phyloP scores from a whole-genome alignment of 2,113 vertebrate genomes.

The Dromaius novaehollandiae region DNA sequence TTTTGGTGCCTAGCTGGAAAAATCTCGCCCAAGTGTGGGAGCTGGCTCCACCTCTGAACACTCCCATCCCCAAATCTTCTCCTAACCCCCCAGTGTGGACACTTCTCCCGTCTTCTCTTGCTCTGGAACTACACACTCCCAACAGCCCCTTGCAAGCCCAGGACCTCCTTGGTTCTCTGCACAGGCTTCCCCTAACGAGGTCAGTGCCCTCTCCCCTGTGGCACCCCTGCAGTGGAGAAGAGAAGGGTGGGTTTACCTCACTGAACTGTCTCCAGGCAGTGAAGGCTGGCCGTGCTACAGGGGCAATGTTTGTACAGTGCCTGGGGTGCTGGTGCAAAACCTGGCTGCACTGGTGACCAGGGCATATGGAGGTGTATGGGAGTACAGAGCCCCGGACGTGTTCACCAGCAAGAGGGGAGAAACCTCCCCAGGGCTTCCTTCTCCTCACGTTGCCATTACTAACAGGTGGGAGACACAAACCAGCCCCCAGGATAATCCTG shows the following conservation, averaged over 20 bases:
- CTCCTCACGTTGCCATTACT: accelerated
- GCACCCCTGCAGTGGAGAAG: constrained; percentile 33
- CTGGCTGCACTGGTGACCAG: background rate
- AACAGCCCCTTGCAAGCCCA: background rate
- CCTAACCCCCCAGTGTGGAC: accelerated
- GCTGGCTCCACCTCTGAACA: background rate
- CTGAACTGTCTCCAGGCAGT: background rate
- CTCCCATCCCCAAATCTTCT: background rate
- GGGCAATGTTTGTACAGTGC: background rate
- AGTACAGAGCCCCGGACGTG: background rate
- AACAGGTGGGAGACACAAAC: background rate
- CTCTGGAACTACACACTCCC: background rate
- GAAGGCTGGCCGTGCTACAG: background rate
- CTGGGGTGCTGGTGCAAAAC: background rate
- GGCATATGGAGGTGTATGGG: accelerated
- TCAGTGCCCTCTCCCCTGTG: background rate
- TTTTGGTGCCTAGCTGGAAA: background rate
- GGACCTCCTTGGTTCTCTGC: background rate
- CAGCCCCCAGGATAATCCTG: background rate
- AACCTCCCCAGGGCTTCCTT: background rate
- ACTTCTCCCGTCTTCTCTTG: background rate
- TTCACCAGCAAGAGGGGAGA: background rate
- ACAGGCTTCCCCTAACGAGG: background rate
- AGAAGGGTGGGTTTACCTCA: constrained; percentile 7
- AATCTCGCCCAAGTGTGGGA: background rate